Evolutionary conservation across 1,140 invertebrate species (phyloP).

Genomic region (Sarcophaga peregrina): DNA sequence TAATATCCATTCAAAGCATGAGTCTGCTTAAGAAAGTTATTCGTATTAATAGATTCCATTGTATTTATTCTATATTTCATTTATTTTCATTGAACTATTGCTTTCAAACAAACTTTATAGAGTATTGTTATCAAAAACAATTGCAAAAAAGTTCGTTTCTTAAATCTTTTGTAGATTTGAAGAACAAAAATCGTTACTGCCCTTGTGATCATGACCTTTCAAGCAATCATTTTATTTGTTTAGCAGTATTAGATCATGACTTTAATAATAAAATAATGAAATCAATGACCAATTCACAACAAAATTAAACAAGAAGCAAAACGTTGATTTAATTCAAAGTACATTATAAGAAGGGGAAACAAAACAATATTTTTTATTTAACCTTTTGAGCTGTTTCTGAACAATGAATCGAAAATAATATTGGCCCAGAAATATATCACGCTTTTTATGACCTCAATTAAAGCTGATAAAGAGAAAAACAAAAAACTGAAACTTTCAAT

Average conservation of each 20-base stretch:
- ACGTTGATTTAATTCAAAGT: background rate
- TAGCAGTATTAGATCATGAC: background rate
- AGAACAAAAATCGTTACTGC: background rate
- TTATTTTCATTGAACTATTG: too few species aligned
- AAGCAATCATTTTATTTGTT: background rate
- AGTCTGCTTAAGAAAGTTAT: too few species aligned
- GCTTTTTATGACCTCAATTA: conserved; percentile 4
- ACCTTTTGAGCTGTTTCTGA: background rate
- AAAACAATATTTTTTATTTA: background rate
- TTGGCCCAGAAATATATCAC: background rate
- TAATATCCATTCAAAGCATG: too few species aligned
- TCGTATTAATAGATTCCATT: too few species aligned
- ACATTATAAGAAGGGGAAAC: background rate
- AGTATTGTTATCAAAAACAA: too few species aligned
- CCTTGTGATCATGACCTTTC: background rate
- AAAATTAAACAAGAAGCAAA: background rate
- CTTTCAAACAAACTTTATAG: too few species aligned
- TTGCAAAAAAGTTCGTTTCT: too few species aligned
- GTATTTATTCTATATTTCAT: too few species aligned
- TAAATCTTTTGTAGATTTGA: too few species aligned
- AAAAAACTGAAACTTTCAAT: background rate
- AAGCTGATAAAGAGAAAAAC: background rate
- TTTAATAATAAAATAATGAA: background rate
- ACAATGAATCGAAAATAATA: background rate
- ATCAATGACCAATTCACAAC: background rate